Conservation (phyloP, 2,113 vertebrate genomes). For the Oceanites oceanicus region DNA sequence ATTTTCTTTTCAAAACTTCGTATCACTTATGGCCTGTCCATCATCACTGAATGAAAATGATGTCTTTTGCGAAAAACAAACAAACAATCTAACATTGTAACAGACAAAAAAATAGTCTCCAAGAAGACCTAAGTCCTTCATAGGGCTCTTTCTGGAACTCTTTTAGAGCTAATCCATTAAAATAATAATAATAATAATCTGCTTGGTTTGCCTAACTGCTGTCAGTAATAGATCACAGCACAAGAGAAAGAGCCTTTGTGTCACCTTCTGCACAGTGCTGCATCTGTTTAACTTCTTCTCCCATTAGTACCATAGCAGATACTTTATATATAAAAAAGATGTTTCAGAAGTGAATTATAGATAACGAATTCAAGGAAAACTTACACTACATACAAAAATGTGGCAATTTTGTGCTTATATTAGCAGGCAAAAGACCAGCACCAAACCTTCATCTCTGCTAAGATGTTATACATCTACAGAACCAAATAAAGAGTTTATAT, state of each 20-base stretch:
- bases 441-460: background rate
- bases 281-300: background rate
- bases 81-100: background rate
- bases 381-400: background rate
- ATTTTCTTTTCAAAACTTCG: background rate
- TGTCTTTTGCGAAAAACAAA: rapidly evolving
- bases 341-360: background rate
- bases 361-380: background rate
- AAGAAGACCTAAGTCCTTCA: background rate
- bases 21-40: rapidly evolving
- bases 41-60: background rate
- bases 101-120: background rate
- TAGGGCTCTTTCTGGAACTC: background rate
- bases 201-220: background rate
- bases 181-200: background rate
- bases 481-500: background rate
- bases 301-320: background rate
- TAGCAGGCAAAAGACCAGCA: background rate
- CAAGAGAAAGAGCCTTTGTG: background rate
- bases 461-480: background rate
- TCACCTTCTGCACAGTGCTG: background rate
- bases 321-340: background rate
- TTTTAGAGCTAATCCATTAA: background rate
- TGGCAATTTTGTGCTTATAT: background rate
- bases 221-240: background rate